Evolutionary conservation across 2,888 invertebrate genomes (phyloP).

Genomic region (Noctuana brunneofusca): DNA sequence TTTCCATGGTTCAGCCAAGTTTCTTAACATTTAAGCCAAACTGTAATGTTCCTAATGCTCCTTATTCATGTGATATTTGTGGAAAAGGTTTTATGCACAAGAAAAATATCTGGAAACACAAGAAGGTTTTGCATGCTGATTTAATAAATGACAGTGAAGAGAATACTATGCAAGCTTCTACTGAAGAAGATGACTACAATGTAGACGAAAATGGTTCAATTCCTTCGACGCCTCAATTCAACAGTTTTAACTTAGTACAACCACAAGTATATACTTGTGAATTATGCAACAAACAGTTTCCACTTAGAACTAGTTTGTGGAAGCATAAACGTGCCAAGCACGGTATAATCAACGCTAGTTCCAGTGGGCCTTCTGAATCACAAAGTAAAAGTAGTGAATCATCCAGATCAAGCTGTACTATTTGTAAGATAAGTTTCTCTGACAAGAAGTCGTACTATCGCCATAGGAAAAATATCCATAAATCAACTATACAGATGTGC

Average conservation of each 20-base stretch:
- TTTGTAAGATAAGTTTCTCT: conserved; percentile 84
- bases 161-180: conserved; percentile 78
- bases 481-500: conserved; percentile 81
- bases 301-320: conserved; percentile 73
- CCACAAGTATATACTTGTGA: conserved; percentile 70
- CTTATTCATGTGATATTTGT: conserved; percentile 84
- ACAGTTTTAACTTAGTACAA: conserved; percentile 73
- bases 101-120: conserved; percentile 82
- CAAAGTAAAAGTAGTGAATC: conserved; percentile 49
- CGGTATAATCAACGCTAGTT: conserved; percentile 65
- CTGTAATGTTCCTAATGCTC: conserved; percentile 74
- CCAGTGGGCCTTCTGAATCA: conserved; percentile 50
- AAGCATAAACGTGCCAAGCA: conserved; percentile 81
- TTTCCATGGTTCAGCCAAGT: conserved; percentile 61
- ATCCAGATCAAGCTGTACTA: conserved; percentile 80
- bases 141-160: conserved; percentile 76
- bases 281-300: conserved; percentile 73
- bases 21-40: conserved; percentile 67
- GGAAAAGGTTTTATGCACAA: conserved; percentile 84
- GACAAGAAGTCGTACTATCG: conserved; percentile 84
- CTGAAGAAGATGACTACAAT: conserved; percentile 76
- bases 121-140: conserved; percentile 79
- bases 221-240: conserved; percentile 76
- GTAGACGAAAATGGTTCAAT: conserved; percentile 71
- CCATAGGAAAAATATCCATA: conserved; percentile 83